Evolutionary conservation across 1,140 invertebrate genomes (phyloP), one percentile per base, ranked within the genome.

Genomic region (Orchesella cincta): DNA sequence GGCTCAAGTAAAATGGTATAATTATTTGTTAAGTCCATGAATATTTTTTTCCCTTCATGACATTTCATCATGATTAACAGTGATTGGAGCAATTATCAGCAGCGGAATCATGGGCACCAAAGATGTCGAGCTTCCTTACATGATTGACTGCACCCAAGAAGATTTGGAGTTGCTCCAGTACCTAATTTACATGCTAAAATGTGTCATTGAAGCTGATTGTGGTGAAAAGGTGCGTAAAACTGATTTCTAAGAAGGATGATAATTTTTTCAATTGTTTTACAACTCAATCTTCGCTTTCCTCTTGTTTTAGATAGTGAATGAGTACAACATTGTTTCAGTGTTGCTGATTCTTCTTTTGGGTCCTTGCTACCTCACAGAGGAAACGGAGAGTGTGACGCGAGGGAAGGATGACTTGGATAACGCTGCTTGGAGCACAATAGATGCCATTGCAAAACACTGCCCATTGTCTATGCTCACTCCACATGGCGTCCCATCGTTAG

Each of bases 141-240:
- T 73, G 20, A 20, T 77, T 16, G 51, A 73, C 33, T 54, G 70
- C 1, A 57, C 70, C 5, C 71, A 28, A 12, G 51, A 73, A 31
- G 76, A 77, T 73, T n/a, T 77, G 46, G 76, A 77, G 64, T 46
- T 77, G 2, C 34, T 77, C 26, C 35, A 71, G 28, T 72, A 36
- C 33, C 1, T 76, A 12, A 34, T 76, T 12, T 71, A 35, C 23
- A 72, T 71, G 33, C 39, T 76, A 33, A 29, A 67, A 33, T 67
- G 62, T 23, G 33, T 67, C 33, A 29, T 67, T 8, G 62, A 67
- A 31, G 28, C 26, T 14, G 62, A 33, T 12, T 29, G 62, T 67
- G 62, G 62, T 31, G 62, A 31, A 31, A 14, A 33, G 5, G 62
- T 57, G 23, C 3, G 52, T 46, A 5, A 46, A 74, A 46, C 14